Conservation (phyloP, 2,888 invertebrate genomes). For the Diarsia brunnea region DNA sequence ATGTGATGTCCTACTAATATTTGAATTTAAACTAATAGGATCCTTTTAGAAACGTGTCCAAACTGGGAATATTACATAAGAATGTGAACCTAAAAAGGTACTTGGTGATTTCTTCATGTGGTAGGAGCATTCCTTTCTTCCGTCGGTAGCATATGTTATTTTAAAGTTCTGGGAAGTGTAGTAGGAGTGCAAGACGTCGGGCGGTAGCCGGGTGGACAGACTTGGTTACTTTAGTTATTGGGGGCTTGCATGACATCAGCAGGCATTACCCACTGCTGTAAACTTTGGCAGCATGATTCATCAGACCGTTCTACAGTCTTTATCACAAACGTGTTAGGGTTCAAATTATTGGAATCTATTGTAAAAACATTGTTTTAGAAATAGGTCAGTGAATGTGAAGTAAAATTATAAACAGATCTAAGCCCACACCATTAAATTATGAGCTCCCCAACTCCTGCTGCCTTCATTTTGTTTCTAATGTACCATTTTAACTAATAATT, state of each 20-base stretch:
- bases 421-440: background rate
- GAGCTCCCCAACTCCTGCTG: constrained; percentile 1
- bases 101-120: constrained; percentile 62
- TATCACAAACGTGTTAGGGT: constrained; percentile 63
- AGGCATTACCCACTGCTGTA: constrained; percentile 81
- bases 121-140: constrained; percentile 66
- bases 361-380: constrained; percentile 59
- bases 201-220: constrained; percentile 61
- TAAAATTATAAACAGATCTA: constrained; percentile 51
- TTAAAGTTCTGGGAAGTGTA: constrained; percentile 74
- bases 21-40: constrained; percentile 52
- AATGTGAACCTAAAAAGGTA: constrained; percentile 72
- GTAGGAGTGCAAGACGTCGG: constrained; percentile 68
- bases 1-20: constrained; percentile 60
- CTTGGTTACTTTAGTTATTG: constrained; percentile 71
- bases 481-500: background rate
- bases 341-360: constrained; percentile 54
- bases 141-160: constrained; percentile 71
- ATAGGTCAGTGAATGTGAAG: constrained; percentile 64
- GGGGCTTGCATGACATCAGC: constrained; percentile 87
- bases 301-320: constrained; percentile 68
- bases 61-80: constrained; percentile 85
- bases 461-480: background rate
- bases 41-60: constrained; percentile 53
- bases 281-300: constrained; percentile 85